Evolutionary conservation across 2,888 invertebrate genomes (phyloP).

Genomic region (Scelioninae gen. 1): DNA sequence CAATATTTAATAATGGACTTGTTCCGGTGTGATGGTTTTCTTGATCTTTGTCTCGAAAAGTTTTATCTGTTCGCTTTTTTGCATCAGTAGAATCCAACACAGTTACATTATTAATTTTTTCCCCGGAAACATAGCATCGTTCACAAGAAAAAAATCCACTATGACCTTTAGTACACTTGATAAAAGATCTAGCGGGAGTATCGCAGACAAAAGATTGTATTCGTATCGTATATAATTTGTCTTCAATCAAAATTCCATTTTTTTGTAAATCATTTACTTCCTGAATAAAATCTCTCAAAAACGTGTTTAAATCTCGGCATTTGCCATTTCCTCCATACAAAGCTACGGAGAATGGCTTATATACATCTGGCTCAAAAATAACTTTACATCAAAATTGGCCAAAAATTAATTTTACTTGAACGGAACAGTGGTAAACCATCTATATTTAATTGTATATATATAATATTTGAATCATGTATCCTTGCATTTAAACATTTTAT

Average conservation of each 20-base stretch:
- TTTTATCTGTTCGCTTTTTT: conserved; percentile 41
- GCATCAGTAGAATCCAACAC: conserved; percentile 10
- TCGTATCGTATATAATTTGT: neutral
- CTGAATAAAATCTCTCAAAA: too few species aligned
- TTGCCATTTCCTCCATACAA: neutral
- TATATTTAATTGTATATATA: conserved; percentile 5
- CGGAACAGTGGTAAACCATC: conserved; percentile 5
- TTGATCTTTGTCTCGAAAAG: conserved; percentile 43
- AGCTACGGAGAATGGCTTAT: conserved; percentile 5
- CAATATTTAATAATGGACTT: conserved; percentile 44
- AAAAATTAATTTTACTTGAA: conserved; percentile 9
- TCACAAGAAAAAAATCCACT: conserved; percentile 66
- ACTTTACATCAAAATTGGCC: conserved; percentile 28
- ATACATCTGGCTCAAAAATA: neutral
- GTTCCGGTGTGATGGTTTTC: conserved; percentile 42
- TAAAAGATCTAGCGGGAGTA: conserved; percentile 62
- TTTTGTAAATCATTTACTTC: neutral
- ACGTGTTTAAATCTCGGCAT: neutral
- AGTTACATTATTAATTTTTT: too few species aligned
- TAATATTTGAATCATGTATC: conserved; percentile 6
- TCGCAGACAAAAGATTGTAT: conserved; percentile 32
- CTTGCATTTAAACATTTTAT: too few species aligned
- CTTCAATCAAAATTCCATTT: neutral
- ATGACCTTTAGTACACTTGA: conserved; percentile 68
- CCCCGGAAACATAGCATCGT: conserved; percentile 58